phyloP scores from a whole-genome alignment of 2,888 invertebrate species.

The Peribatodes rhomboidaria region DNA sequence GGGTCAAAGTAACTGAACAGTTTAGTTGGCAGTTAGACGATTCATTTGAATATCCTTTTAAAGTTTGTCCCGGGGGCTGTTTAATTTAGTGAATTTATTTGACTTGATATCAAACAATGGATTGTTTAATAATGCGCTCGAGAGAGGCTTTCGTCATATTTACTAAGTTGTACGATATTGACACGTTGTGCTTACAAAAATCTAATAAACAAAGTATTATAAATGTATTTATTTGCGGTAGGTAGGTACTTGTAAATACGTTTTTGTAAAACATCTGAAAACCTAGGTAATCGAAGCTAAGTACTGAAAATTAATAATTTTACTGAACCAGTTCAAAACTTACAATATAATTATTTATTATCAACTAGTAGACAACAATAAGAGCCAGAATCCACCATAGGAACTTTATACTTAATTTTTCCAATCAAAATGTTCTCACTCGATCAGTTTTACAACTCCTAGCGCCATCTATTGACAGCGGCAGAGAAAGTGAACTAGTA shows the following conservation, averaged over 20 bases:
- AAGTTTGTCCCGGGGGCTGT: slow-evolving; percentile 36
- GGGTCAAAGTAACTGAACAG: slow-evolving; percentile 47
- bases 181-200: neutral
- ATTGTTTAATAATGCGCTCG: slow-evolving; percentile 31
- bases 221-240: too few species aligned
- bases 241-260: too few species aligned
- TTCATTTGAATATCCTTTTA: slow-evolving; percentile 47
- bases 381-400: neutral
- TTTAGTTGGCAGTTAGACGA: slow-evolving; percentile 45
- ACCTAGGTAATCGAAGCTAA: too few species aligned
- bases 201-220: too few species aligned
- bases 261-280: too few species aligned
- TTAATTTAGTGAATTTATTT: slow-evolving; percentile 40
- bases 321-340: too few species aligned
- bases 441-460: slow-evolving; percentile 16
- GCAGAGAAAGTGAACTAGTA: neutral
- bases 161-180: neutral
- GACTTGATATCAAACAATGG: slow-evolving; percentile 39
- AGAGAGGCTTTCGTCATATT: slow-evolving; percentile 14
- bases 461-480: slow-evolving; percentile 42
- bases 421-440: neutral
- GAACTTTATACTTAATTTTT: neutral
- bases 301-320: too few species aligned
- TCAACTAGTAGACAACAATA: too few species aligned
- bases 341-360: too few species aligned